Conservation (phyloP, 2,113 vertebrate species). For the Empidonax alnorum region DNA sequence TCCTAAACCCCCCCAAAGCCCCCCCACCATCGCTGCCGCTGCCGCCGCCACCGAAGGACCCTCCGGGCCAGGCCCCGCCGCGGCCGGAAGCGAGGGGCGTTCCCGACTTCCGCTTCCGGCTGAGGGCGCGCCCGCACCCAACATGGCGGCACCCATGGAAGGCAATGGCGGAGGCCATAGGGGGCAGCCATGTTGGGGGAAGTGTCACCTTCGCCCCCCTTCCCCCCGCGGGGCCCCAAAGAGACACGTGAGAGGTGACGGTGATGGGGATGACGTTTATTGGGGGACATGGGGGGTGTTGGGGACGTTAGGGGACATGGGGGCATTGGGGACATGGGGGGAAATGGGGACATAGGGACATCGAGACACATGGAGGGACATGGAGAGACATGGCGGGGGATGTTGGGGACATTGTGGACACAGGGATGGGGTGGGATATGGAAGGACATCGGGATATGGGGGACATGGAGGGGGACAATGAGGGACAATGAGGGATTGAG, state of each 20-base stretch:
- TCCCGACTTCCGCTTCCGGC: background rate
- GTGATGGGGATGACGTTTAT: too few relatives aligned
- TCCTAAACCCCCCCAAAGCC: too few relatives aligned
- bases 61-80: background rate
- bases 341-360: too few relatives aligned
- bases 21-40: background rate
- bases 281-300: background rate
- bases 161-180: rapidly evolving
- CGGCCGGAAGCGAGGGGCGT: background rate
- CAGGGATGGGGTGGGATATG: too few relatives aligned
- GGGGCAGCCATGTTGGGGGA: background rate
- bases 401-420: too few relatives aligned
- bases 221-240: background rate
- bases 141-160: background rate
- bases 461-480: too few relatives aligned
- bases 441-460: too few relatives aligned
- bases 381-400: too few relatives aligned
- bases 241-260: background rate
- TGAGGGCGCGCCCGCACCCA: too few relatives aligned
- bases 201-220: background rate
- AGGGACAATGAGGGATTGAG: background rate
- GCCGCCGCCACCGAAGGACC: background rate
- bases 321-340: too few relatives aligned
- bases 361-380: background rate
- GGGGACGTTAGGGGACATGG: background rate